These are phyloP conservation scores for Drepana arcuata DNA, from an alignment of 1,140 invertebrate species.

Conservation along the genomic window DNA sequence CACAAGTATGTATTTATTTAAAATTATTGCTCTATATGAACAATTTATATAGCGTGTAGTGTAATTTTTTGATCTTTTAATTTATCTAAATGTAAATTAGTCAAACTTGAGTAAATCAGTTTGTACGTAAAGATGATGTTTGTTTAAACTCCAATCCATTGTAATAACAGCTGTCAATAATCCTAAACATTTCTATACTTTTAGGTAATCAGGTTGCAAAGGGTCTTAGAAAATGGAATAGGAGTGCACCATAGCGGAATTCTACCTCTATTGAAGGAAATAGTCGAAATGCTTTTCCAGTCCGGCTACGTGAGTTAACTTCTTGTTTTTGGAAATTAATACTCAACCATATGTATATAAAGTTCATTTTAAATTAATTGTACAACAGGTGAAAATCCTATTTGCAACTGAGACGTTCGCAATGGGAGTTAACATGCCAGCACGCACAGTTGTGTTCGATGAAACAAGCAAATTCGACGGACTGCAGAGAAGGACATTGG, in stretches of 20 bases:
- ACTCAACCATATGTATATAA: background rate
- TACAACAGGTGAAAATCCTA: slow-evolving; percentile 82
- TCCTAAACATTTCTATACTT: slow-evolving; percentile 10
- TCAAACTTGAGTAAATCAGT: no score
- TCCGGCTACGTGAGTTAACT: slow-evolving; percentile 82
- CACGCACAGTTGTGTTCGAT: slow-evolving; percentile 97
- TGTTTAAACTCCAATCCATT: no score
- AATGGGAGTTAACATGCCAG: slow-evolving; percentile 99
- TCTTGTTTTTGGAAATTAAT: no score
- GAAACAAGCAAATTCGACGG: slow-evolving; percentile 94
- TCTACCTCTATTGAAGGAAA: slow-evolving; percentile 96
- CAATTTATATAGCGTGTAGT: no score
- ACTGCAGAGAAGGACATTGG: slow-evolving; percentile 79
- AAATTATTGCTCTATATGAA: no score
- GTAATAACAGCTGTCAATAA: no score
- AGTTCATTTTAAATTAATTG: background rate
- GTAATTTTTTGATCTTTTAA: no score
- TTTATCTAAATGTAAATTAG: no score
- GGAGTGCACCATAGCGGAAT: slow-evolving; percentile 98
- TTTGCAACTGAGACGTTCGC: slow-evolving; percentile 99
- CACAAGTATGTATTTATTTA: slow-evolving; percentile 92
- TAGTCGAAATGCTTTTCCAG: slow-evolving; percentile 98
- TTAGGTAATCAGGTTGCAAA: slow-evolving; percentile 79
- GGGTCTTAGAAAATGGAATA: slow-evolving; percentile 89
- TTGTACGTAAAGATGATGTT: no score